Evolutionary conservation across 2,797 vertebrate species (phyloP), one percentile per base, ranked within the genome.

Genomic region (Mormyrus hasselquistii): DNA sequence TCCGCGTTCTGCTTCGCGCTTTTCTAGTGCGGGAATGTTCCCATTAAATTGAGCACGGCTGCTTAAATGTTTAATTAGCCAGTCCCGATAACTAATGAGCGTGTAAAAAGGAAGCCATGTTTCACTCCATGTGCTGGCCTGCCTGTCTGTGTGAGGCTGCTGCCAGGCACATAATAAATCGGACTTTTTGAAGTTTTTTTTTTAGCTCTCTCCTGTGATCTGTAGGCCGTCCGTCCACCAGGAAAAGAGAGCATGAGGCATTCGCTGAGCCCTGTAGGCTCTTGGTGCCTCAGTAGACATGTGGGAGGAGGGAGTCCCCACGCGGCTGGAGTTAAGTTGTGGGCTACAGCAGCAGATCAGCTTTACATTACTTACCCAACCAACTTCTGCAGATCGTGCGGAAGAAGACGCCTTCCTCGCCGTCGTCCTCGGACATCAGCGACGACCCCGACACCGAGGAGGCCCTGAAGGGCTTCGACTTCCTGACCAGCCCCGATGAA

Each of bases 361-460:
- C n/a, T 22, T 41, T 22, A 1, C 14, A 16, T 8, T 6, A 25
- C 55, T 49, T 10, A 88, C 50, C 49, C 50, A 0, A 6, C 76
- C 87, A 59, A 0, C 85, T 38, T 49, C 4, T 79, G 6, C 93
- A 99, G 98, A 99, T 99, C 93, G 94, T 99, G 91, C 97, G 98
- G 91, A 99, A 98, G 94, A 99, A 98, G 94, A 92, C 93, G 0
- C 16, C 94, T 0, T 92, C 95, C 0, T 93, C 96, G 0, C 94
- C 95, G 1, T 94, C 94, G 50, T 88, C 94, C 4, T 97, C 97
- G 94, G 98, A 99, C 91, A 96, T 95, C 91, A 98, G 95, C 89
- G 98, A 99, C 92, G 99, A 99, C 93, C 95, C 96, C n/a, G 98
- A 99, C 92, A 96, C 99, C 4, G 98, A 98, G 94, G 98, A 99